Evolutionary conservation across 2,113 vertebrate genomes (phyloP).

Genomic region (Myotis brandtii): DNA sequence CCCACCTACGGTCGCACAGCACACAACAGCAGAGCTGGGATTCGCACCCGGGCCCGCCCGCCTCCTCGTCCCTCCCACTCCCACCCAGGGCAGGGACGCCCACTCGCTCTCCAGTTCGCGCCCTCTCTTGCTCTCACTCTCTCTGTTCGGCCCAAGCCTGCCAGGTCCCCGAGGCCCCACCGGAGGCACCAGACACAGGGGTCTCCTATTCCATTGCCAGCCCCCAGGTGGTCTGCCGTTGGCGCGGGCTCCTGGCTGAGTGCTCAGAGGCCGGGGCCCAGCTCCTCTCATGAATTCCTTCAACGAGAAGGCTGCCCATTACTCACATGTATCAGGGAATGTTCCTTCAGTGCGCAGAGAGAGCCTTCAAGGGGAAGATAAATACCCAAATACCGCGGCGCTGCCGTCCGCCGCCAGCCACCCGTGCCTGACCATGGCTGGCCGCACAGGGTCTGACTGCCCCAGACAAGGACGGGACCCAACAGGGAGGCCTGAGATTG

Average conservation of each 20-base stretch:
- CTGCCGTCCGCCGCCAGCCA: background rate
- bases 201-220: background rate
- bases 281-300: background rate
- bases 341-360: background rate
- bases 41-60: background rate
- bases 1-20: background rate
- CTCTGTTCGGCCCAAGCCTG: background rate
- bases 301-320: background rate
- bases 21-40: background rate
- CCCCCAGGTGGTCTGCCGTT: background rate
- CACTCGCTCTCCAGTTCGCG: background rate
- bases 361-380: slow-evolving; percentile 37
- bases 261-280: background rate
- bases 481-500: rapidly evolving
- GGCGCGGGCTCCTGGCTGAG: background rate
- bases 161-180: background rate
- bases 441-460: background rate
- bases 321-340: background rate
- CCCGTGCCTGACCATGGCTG: background rate
- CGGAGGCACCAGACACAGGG: background rate
- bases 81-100: rapidly evolving
- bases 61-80: too few species aligned
- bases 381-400: background rate
- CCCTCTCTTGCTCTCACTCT: background rate
- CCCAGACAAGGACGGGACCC: background rate